Conservation (phyloP, 2,888 invertebrate genomes). For the Cataglyphis albicans region DNA sequence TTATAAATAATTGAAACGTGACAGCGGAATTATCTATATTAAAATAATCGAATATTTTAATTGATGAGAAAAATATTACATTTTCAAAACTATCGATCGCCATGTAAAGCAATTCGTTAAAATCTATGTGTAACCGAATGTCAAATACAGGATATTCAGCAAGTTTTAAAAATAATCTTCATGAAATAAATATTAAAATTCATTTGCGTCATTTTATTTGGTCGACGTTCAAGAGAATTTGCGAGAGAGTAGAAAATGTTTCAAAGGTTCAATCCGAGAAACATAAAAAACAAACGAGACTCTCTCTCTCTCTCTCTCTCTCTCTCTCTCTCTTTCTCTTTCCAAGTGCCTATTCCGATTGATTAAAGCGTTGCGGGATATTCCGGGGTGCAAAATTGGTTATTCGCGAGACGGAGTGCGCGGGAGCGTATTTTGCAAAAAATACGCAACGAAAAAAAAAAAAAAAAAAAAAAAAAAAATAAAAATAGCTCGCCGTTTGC, state of each 20-base stretch:
- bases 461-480: neutral
- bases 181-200: neutral
- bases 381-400: slow-evolving; percentile 75
- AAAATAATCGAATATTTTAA: neutral
- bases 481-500: slow-evolving; percentile 71
- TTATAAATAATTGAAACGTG: neutral
- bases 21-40: neutral
- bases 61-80: too few species aligned
- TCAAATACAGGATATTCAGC: neutral
- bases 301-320: too few species aligned
- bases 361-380: slow-evolving; percentile 71
- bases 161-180: neutral
- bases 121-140: neutral
- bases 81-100: neutral
- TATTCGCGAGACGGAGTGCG: slow-evolving; percentile 65
- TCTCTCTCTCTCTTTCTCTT: neutral
- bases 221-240: neutral
- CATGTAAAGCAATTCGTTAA: neutral
- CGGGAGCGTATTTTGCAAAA: slow-evolving; percentile 62
- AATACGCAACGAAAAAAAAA: slow-evolving; percentile 51
- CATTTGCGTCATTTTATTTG: neutral
- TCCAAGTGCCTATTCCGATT: slow-evolving; percentile 69
- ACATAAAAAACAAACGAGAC: slow-evolving; percentile 53
- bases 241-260: neutral
- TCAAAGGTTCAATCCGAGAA: slow-evolving; percentile 30